Evolutionary conservation across 1,140 invertebrate species (phyloP).

Genomic region (Bombus pyrosoma): DNA sequence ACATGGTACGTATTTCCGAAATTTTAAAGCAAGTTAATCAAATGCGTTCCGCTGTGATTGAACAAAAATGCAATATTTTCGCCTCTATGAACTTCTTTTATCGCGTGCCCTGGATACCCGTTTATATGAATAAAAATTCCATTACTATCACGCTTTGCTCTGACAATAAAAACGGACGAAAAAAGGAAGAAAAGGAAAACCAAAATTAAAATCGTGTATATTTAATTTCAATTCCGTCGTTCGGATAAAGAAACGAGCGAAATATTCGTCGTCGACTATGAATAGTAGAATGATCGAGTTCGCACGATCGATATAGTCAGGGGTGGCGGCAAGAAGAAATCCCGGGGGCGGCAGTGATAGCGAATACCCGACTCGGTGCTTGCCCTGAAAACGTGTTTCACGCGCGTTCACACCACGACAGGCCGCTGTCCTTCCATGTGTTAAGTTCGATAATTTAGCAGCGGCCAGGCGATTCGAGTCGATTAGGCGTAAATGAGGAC

Average conservation of each 20-base stretch:
- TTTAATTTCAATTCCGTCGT: not conserved
- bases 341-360: conserved; percentile 25
- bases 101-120: not conserved
- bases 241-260: no score
- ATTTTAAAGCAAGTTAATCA: conserved; percentile 25
- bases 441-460: conserved; percentile 67
- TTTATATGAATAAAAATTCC: not conserved
- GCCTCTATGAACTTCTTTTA: not conserved
- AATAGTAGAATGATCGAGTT: not conserved
- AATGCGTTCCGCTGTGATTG: not conserved
- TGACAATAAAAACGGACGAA: not conserved
- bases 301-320: not conserved
- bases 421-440: conserved; percentile 43
- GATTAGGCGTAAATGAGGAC: conserved; percentile 69
- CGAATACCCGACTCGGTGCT: conserved; percentile 58
- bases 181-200: no score
- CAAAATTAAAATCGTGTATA: not conserved
- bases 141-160: not conserved
- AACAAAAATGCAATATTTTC: conserved; percentile 8
- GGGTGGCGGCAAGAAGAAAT: not conserved
- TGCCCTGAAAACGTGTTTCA: conserved; percentile 64
- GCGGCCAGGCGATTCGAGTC: conserved; percentile 55
- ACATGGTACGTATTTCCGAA: not conserved
- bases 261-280: not conserved
- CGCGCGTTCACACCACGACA: conserved; percentile 63